phyloP scores from a whole-genome alignment of 2,797 vertebrate species.

The Yasuhikotakia modesta region DNA sequence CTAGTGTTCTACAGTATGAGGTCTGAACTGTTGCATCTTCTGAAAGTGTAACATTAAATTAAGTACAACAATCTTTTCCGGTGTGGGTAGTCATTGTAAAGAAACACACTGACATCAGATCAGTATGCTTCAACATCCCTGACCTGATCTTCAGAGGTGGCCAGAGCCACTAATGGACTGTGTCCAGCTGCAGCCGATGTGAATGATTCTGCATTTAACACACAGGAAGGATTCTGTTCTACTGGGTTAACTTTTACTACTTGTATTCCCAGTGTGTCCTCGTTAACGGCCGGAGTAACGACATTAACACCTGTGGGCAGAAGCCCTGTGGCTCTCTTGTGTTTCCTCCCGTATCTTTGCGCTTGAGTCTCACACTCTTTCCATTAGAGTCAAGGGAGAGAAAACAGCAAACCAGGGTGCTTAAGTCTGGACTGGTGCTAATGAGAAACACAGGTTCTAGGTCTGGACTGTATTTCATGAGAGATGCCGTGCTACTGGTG shows the following conservation, averaged over 20 bases:
- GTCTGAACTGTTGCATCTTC: neutral
- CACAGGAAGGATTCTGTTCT: conserved; percentile 58
- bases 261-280: conserved; percentile 48
- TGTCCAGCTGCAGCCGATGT: conserved; percentile 33
- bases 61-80: conserved; percentile 15
- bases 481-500: conserved; percentile 27
- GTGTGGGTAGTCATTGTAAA: conserved; percentile 38
- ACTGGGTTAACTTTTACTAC: conserved; percentile 51
- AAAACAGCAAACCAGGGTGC: conserved; percentile 25
- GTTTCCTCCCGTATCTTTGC: conserved; percentile 25
- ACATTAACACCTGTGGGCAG: conserved; percentile 48
- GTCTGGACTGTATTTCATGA: conserved; percentile 42
- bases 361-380: conserved; percentile 34
- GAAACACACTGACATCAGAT: conserved; percentile 16
- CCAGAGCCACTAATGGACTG: conserved; percentile 18
- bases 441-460: conserved; percentile 50
- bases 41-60: neutral
- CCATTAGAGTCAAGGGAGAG: conserved; percentile 28
- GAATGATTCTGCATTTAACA: conserved; percentile 39
- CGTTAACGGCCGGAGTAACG: conserved; percentile 40
- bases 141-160: conserved; percentile 45
- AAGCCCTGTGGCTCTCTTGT: conserved; percentile 24
- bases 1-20: neutral
- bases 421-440: conserved; percentile 35
- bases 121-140: conserved; percentile 16